Evolutionary conservation across 2,888 invertebrate species (phyloP).

Genomic region (Meghimatium bilineatum): DNA sequence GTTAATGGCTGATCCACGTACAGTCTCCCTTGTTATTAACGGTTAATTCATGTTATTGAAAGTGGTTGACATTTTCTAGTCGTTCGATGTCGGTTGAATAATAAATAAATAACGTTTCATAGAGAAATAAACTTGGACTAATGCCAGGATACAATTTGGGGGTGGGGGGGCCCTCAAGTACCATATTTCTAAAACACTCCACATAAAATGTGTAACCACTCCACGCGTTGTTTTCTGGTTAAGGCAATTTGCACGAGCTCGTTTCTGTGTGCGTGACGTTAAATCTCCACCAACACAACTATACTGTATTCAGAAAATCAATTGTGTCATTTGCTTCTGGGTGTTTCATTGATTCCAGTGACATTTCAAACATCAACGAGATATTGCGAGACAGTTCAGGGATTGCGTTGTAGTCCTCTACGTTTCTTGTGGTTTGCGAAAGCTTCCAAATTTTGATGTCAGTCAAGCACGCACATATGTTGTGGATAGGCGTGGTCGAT

Average conservation of each 20-base stretch:
- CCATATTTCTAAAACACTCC: not conserved
- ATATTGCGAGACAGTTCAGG: not conserved
- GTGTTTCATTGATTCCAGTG: not conserved
- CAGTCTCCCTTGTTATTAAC: no score
- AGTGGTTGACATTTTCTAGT: no score
- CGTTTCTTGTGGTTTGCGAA: not conserved
- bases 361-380: not conserved
- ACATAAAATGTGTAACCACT: not conserved
- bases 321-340: not conserved
- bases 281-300: no score
- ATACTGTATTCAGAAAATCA: not conserved
- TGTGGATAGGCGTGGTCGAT: not conserved
- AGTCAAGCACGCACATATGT: not conserved
- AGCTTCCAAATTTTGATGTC: not conserved
- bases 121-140: no score
- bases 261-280: not conserved
- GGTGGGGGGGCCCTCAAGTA: no score
- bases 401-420: not conserved
- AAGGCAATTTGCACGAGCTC: not conserved
- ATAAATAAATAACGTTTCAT: no score
- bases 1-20: no score
- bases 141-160: no score
- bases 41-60: no score
- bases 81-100: no score
- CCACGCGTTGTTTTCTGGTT: not conserved